phyloP scores from a whole-genome alignment of 2,113 vertebrate species.

The Phalacrocorax brasilianus region DNA sequence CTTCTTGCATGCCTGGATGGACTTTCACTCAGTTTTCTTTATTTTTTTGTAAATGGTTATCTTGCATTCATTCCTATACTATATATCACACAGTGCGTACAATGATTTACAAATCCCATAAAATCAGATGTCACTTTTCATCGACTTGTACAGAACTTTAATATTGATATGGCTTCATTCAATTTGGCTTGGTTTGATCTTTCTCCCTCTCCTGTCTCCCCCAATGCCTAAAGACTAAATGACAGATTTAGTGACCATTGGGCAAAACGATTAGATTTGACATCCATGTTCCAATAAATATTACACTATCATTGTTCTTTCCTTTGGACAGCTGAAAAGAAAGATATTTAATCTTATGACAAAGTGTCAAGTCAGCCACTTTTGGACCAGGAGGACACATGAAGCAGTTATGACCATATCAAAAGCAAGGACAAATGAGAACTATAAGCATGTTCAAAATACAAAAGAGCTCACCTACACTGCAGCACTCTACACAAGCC shows the following conservation, averaged over 20 bases:
- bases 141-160: constrained; percentile 33
- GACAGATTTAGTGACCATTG: constrained; percentile 34
- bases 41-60: constrained; percentile 22
- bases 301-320: neutral
- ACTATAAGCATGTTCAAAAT: neutral
- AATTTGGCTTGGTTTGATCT: neutral
- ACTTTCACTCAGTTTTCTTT: neutral
- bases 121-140: constrained; percentile 54
- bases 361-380: constrained; percentile 12
- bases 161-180: constrained; percentile 36
- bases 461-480: neutral
- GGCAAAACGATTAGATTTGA: constrained; percentile 52
- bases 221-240: neutral
- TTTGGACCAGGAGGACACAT: neutral
- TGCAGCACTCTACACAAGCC: neutral
- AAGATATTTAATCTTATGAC: neutral
- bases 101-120: constrained; percentile 47
- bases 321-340: neutral
- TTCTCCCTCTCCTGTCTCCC: neutral
- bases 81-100: neutral
- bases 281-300: neutral
- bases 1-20: neutral
- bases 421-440: neutral
- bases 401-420: neutral
- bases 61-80: constrained; percentile 17